Percentiles rank a stretch among this genome's conserved stretches.
These are phyloP conservation scores for Dasyurus viverrinus DNA, from an alignment of 2,113 vertebrate genomes.

Conservation along the genomic window DNA sequence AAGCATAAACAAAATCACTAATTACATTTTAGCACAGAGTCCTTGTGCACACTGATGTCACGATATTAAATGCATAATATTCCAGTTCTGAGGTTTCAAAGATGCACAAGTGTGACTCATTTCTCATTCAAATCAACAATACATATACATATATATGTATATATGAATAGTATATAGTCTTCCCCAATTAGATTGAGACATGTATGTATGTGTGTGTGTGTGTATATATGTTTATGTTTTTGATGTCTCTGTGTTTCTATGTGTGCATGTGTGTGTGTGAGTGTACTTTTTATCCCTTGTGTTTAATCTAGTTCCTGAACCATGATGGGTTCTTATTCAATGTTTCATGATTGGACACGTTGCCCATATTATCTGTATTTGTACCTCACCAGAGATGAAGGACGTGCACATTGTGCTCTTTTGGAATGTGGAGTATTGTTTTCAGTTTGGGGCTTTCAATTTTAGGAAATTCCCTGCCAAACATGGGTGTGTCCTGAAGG, in stretches of 20 bases:
- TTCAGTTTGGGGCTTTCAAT: background rate
- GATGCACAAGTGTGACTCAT: background rate
- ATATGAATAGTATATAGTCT: no score
- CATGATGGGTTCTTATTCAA: no score
- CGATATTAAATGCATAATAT: background rate
- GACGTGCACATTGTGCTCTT: background rate
- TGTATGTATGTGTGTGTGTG: no score
- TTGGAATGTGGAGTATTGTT: background rate
- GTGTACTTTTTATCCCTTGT: background rate
- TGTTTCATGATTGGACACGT: background rate
- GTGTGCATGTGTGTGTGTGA: no score
- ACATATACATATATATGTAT: no score
- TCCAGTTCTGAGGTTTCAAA: background rate
- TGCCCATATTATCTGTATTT: no score
- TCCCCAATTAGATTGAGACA: no score
- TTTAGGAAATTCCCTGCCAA: background rate
- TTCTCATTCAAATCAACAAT: background rate
- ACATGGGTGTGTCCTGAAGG: background rate
- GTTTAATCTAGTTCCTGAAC: background rate
- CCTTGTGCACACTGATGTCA: background rate
- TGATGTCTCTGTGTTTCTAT: no score
- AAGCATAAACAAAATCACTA: background rate
- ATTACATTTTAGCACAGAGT: background rate
- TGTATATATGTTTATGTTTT: no score
- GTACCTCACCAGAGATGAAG: background rate